Evolutionary conservation across 2,888 invertebrate genomes (phyloP).

Genomic region (Fragum whitleyi): DNA sequence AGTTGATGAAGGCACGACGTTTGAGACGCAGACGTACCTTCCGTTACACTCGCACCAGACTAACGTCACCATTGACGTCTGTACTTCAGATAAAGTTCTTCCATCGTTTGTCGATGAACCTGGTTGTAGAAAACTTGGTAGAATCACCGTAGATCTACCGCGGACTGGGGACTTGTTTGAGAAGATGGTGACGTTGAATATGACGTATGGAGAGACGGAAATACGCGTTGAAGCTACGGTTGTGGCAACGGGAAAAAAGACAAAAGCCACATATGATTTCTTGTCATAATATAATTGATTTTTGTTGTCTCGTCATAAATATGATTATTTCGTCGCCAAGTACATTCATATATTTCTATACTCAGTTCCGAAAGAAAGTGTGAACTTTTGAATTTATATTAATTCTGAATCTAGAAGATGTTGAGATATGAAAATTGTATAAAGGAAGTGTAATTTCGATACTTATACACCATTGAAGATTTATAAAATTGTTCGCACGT

Average conservation of each 20-base stretch:
- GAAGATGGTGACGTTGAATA: constrained; percentile 31
- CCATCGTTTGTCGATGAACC: constrained; percentile 47
- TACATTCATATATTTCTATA: too few relatives aligned
- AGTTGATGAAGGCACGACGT: constrained; percentile 32
- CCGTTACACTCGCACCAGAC: background rate
- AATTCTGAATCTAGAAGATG: too few relatives aligned
- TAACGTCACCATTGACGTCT: background rate
- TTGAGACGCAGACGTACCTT: constrained; percentile 30
- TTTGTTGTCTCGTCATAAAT: too few relatives aligned
- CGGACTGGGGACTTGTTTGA: constrained; percentile 31
- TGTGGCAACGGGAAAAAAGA: constrained; percentile 39
- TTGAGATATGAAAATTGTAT: too few relatives aligned
- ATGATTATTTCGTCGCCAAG: too few relatives aligned
- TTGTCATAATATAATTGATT: background rate
- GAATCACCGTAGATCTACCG: constrained; percentile 39
- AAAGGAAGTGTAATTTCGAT: too few relatives aligned
- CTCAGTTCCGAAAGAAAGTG: too few relatives aligned
- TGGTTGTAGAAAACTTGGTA: constrained; percentile 40
- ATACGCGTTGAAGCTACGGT: constrained; percentile 45
- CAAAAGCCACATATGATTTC: constrained; percentile 43
- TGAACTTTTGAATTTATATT: too few relatives aligned
- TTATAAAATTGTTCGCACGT: too few relatives aligned
- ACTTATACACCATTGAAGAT: too few relatives aligned
- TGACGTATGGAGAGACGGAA: constrained; percentile 54
- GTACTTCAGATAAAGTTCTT: constrained; percentile 33